Conservation (phyloP, 2,797 vertebrate species). For the Pipistrellus kuhlii region DNA sequence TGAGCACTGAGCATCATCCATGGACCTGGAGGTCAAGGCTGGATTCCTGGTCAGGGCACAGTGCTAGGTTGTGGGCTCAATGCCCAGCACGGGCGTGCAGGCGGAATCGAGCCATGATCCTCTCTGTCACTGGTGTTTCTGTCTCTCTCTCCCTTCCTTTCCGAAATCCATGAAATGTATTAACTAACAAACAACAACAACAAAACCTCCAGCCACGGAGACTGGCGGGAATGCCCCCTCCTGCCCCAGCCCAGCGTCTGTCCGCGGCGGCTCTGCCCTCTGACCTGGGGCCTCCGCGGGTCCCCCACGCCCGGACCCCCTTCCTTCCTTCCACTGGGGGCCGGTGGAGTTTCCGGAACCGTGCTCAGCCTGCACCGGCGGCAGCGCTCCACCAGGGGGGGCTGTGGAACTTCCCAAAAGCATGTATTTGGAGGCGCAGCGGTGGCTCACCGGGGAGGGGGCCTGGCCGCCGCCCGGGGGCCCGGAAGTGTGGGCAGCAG, state of each 20-base stretch:
- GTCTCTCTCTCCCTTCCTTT: no score
- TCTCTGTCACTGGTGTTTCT: no score
- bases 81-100: no score
- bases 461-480: constrained; percentile 82
- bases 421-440: constrained; percentile 6
- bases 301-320: neutral
- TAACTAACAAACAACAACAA: no score
- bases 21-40: no score
- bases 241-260: constrained; percentile 68
- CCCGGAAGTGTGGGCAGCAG: constrained; percentile 82
- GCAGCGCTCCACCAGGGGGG: constrained; percentile 86
- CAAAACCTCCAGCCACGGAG: constrained; percentile 68
- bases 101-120: no score
- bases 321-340: constrained; percentile 53
- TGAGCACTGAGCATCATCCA: no score
- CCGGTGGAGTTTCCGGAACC: constrained; percentile 40
- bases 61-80: no score
- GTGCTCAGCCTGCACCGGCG: constrained; percentile 64
- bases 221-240: constrained; percentile 70
- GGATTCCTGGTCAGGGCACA: no score
- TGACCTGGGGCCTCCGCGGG: constrained; percentile 61
- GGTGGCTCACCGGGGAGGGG: constrained; percentile 62
- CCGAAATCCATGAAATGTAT: no score
- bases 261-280: constrained; percentile 58
- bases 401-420: constrained; percentile 88